Evolutionary conservation across 2,888 invertebrate species (phyloP).

Genomic region (Apantesis nais): DNA sequence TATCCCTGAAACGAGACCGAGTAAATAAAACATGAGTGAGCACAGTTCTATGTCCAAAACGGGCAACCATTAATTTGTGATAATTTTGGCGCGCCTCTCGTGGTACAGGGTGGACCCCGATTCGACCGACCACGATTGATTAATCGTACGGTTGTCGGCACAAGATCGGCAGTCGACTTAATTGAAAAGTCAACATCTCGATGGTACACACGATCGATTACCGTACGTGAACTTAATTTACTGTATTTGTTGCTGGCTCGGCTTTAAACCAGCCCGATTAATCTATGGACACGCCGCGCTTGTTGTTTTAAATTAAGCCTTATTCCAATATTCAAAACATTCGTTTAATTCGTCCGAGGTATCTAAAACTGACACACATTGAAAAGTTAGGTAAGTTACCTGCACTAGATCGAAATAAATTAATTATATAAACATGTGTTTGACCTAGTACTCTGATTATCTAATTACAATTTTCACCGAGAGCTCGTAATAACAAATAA

Average conservation of each 20-base stretch:
- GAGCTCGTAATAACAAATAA: conserved; percentile 32
- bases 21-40: conserved; percentile 51
- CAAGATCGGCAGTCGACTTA: conserved; percentile 73
- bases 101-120: conserved; percentile 36
- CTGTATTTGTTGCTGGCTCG: conserved; percentile 58
- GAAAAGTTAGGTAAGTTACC: conserved; percentile 3
- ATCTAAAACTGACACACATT: background rate
- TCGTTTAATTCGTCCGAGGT: conserved; percentile 16
- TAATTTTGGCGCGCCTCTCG: conserved; percentile 48
- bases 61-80: conserved; percentile 47
- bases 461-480: conserved; percentile 37
- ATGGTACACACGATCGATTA: conserved; percentile 70
- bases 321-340: conserved; percentile 32
- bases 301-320: conserved; percentile 52
- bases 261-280: conserved; percentile 35
- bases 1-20: conserved; percentile 33
- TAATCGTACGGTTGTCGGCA: conserved; percentile 69
- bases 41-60: conserved; percentile 29
- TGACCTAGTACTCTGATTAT: conserved; percentile 25
- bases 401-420: conserved; percentile 14
- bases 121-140: conserved; percentile 63
- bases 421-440: conserved; percentile 26
- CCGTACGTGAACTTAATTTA: conserved; percentile 68
- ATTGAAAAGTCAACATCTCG: conserved; percentile 85
- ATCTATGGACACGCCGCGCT: conserved; percentile 32